Evolutionary conservation across 2,113 vertebrate genomes (phyloP).

Genomic region (Zosterops pallidus): DNA sequence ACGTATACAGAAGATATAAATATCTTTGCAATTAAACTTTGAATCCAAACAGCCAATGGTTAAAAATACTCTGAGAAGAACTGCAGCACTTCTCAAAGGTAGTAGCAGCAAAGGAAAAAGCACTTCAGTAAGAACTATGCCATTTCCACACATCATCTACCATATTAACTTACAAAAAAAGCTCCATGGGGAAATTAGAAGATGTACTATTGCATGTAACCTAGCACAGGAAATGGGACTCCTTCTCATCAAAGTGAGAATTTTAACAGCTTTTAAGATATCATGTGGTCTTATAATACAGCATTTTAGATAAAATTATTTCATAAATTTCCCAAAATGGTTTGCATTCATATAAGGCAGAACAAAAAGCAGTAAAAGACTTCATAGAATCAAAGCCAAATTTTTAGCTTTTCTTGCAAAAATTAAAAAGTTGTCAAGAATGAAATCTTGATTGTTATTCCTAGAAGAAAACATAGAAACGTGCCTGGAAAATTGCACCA

Average conservation of each 20-base stretch:
- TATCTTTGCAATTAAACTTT: background rate
- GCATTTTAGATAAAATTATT: conserved; percentile 49
- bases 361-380: conserved; percentile 57
- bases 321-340: background rate
- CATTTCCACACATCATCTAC: background rate
- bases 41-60: background rate
- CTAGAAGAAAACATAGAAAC: conserved; percentile 63
- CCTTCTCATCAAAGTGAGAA: conserved; percentile 1
- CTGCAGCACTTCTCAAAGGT: background rate
- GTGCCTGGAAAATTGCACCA: conserved; percentile 62
- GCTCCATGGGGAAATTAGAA: background rate
- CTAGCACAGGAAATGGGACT: background rate
- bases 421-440: conserved; percentile 59
- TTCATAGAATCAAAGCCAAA: conserved; percentile 40
- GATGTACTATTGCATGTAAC: background rate
- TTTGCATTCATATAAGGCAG: conserved; percentile 63
- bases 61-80: conserved; percentile 24
- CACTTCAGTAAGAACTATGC: background rate
- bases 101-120: conserved; percentile 19
- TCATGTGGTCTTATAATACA: conserved; percentile 33
- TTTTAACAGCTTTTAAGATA: conserved; percentile 20
- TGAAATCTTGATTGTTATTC: conserved; percentile 51
- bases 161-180: background rate
- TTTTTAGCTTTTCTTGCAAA: conserved; percentile 62
- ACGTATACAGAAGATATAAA: background rate